These are phyloP conservation scores for Falco peregrinus DNA, from an alignment of 2,797 vertebrate genomes.

Conservation along the genomic window DNA sequence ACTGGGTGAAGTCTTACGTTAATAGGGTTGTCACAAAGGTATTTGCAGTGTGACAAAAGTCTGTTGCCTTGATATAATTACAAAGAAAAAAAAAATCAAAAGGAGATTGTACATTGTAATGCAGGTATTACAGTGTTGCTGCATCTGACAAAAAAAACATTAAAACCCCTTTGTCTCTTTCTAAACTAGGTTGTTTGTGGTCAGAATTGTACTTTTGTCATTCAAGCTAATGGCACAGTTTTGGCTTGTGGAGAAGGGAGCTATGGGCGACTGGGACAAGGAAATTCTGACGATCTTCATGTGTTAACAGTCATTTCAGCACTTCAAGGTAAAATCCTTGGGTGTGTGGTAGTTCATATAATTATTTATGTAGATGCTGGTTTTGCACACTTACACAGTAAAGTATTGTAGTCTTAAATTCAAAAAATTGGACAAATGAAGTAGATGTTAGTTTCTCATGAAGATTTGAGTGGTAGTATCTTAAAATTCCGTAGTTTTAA, in stretches of 20 bases:
- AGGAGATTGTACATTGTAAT: background rate
- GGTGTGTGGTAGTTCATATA: background rate
- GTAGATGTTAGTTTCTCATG: background rate
- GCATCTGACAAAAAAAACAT: background rate
- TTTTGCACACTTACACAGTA: background rate
- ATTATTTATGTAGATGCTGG: background rate
- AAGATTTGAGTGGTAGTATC: background rate
- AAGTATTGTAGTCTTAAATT: background rate
- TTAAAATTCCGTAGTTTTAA: constrained; percentile 15
- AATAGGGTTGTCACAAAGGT: background rate
- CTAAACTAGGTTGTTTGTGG: constrained; percentile 88
- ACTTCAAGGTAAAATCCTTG: constrained; percentile 85
- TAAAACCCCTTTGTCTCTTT: background rate
- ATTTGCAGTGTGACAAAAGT: background rate
- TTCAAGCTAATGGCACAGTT: constrained; percentile 93
- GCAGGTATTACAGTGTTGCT: background rate
- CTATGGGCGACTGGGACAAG: constrained; percentile 93
- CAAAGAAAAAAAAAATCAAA: background rate
- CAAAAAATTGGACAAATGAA: background rate
- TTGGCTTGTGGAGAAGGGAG: constrained; percentile 96
- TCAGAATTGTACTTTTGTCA: constrained; percentile 96
- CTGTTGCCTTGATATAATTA: background rate
- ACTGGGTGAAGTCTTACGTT: background rate
- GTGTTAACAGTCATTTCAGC: constrained; percentile 95
- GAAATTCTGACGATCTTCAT: constrained; percentile 95